Percentiles rank a stretch among this genome's conserved stretches.
Conservation (phyloP, 2,113 vertebrate species). For the Corvus moneduloides region DNA sequence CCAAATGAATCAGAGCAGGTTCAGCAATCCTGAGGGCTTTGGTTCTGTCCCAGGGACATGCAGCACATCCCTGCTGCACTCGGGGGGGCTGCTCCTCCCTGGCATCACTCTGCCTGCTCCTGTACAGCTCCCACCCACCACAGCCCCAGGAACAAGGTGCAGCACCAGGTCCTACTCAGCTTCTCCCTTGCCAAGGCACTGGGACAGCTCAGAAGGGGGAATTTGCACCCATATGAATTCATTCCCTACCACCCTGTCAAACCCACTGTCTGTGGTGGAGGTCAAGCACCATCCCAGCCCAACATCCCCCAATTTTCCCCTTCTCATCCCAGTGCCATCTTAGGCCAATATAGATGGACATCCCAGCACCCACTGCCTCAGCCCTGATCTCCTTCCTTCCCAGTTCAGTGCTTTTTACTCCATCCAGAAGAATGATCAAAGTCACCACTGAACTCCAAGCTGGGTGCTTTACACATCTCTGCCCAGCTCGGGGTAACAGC, state of each 20-base stretch:
- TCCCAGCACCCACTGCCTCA: fast-evolving
- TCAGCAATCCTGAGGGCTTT: background rate
- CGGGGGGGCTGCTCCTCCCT: background rate
- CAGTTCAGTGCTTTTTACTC: background rate
- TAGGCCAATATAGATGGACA: background rate
- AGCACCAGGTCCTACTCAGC: background rate
- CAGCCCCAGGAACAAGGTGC: background rate
- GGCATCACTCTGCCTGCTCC: background rate
- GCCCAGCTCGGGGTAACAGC: background rate
- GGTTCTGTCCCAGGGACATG: background rate
- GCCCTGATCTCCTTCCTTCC: background rate
- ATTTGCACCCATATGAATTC: too few relatives aligned
- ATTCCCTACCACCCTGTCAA: too few relatives aligned
- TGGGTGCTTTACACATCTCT: background rate
- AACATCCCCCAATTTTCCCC: fast-evolving
- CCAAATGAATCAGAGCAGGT: background rate
- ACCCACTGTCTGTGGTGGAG: background rate
- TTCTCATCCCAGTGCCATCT: background rate
- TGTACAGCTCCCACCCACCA: background rate
- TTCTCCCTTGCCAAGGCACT: background rate
- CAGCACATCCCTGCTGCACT: background rate
- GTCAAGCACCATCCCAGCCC: background rate
- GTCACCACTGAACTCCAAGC: background rate
- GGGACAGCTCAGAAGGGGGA: background rate
- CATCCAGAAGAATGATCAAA: background rate